phyloP scores from a whole-genome alignment of 2,797 vertebrate genomes.

The Onychomys torridus region DNA sequence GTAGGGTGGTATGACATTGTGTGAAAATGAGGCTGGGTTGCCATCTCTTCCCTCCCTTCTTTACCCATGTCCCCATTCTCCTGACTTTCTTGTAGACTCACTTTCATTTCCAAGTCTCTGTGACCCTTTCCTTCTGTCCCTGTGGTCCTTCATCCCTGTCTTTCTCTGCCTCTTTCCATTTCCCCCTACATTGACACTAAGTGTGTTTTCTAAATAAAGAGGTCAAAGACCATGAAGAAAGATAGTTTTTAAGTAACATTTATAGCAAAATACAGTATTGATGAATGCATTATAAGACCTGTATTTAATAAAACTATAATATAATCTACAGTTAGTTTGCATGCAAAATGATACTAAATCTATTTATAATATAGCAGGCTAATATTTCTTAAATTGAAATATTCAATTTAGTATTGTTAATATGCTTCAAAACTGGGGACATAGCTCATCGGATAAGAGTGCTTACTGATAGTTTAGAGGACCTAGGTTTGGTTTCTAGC shows the following conservation, averaged over 20 bases:
- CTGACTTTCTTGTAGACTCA: neutral
- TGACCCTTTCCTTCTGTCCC: neutral
- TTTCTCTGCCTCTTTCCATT: neutral
- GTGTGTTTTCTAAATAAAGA: neutral
- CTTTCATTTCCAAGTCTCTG: neutral
- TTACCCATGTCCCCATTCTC: neutral
- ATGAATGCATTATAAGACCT: neutral
- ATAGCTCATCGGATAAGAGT: neutral
- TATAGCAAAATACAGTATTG: neutral
- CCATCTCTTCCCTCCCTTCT: neutral
- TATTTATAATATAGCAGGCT: neutral
- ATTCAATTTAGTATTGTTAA: neutral
- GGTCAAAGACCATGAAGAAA: neutral
- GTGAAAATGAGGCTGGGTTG: neutral
- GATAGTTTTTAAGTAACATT: neutral
- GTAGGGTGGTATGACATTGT: rapidly evolving
- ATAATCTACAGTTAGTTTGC: slow-evolving; percentile 48
- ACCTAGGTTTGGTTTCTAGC: neutral
- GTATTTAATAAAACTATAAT: slow-evolving; percentile 45
- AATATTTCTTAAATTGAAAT: slow-evolving; percentile 50
- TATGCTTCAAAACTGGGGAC: neutral
- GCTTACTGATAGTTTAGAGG: neutral
- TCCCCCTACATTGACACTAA: neutral
- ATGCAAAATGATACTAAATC: slow-evolving; percentile 39
- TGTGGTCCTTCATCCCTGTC: neutral